A percentile compares a stretch with the other conserved stretches of the same genome.
Conservation (phyloP, 2,797 vertebrate species). For the Caiman crocodilus region DNA sequence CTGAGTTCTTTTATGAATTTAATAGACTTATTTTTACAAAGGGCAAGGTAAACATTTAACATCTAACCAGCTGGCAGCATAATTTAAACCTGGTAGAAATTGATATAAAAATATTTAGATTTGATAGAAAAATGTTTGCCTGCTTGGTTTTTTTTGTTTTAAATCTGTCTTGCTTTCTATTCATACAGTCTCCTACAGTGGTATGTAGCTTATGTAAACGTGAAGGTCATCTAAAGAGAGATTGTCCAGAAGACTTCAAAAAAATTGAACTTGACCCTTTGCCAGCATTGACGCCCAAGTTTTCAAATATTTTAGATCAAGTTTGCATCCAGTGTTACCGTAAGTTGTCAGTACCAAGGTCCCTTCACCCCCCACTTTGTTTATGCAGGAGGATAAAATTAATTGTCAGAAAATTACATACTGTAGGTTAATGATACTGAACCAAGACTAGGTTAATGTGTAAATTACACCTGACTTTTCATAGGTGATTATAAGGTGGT, state of each 20-base stretch:
- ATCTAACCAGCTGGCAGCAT: neutral
- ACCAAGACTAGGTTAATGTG: neutral
- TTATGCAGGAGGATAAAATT: neutral
- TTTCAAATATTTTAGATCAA: constrained; percentile 87
- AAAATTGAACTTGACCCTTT: constrained; percentile 91
- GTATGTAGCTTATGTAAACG: constrained; percentile 95
- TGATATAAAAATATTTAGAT: neutral
- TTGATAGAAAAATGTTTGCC: neutral
- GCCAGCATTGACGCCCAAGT: constrained; percentile 87
- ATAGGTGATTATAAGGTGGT: neutral
- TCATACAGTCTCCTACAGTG: constrained; percentile 88
- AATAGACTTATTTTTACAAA: constrained; percentile 89
- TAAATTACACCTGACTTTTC: neutral
- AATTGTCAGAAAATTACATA: neutral
- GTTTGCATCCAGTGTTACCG: constrained; percentile 93
- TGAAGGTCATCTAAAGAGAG: constrained; percentile 93
- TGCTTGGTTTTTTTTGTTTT: neutral
- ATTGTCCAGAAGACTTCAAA: constrained; percentile 97
- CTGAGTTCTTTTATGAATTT: constrained; percentile 86
- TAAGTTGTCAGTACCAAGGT: constrained; percentile 79
- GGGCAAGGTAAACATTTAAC: constrained; percentile 88
- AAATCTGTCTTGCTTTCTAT: constrained; percentile 46
- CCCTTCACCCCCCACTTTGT: neutral
- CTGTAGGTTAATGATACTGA: neutral
- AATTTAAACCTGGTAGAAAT: neutral